Evolutionary conservation across 2,113 vertebrate genomes (phyloP).

Genomic region (Ictalurus furcatus): DNA sequence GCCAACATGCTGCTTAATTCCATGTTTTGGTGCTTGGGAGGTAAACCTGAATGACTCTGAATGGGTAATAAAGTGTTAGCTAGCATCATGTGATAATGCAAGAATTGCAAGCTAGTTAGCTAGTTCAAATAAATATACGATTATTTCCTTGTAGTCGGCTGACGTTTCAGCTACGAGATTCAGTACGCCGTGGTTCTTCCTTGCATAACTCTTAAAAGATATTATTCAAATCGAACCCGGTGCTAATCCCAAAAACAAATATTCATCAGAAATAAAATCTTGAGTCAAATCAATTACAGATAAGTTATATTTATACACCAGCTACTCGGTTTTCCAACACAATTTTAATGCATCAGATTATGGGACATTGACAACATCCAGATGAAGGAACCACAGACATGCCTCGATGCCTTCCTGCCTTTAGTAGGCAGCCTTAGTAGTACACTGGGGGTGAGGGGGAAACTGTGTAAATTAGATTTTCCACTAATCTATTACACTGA

Average conservation of each 20-base stretch:
- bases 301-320: not conserved
- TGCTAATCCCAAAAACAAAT: not conserved
- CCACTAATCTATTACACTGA: not conserved
- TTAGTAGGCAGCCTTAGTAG: not conserved
- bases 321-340: not conserved
- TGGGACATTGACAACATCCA: not conserved
- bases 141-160: not conserved
- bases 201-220: not conserved
- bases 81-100: not conserved
- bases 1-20: not conserved
- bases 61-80: not conserved
- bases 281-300: not conserved
- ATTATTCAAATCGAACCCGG: not conserved
- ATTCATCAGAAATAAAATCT: not conserved
- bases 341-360: not conserved
- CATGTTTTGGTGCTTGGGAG: not conserved
- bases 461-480: conserved; percentile 2
- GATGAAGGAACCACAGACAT: not conserved
- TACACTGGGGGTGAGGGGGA: not conserved
- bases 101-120: not conserved
- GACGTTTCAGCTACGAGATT: not conserved
- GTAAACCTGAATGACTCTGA: not conserved
- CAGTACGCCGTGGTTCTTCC: too few relatives aligned
- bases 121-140: not conserved
- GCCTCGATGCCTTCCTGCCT: not conserved